Evolutionary conservation across 2,113 vertebrate species (phyloP), one percentile per base, ranked within the genome.

Genomic region (Istiophorus platypterus): DNA sequence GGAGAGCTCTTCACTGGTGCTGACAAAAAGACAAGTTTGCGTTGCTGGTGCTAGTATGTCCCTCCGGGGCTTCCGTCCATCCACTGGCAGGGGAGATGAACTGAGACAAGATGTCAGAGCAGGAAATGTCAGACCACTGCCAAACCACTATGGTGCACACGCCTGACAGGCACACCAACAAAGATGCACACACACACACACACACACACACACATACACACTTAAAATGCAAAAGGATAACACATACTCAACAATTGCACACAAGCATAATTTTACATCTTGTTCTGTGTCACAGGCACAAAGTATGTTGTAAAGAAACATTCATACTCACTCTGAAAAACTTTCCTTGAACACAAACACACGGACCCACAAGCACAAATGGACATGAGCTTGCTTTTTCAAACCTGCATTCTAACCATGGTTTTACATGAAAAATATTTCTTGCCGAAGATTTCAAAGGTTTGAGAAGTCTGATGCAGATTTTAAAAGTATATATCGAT

Each of bases 41-140:
- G 76, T 89, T 7, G 85, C 86, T 89, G 88, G 90, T 93, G 92
- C 87, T 66, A 76, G 81, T 90, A 65, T 93, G 93, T 94, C 92
- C 93, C 93, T 94, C 81, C 88, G 93, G 92, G 93, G 89, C 90
- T 87, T 92, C 90, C 81, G 87, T 94, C 91, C 88, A 76, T 93
- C 91, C 91, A 91, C 77, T 87, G 74, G 91, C 62, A 84, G 72
- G 85, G 91, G 89, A 94, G 89, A 94, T 94, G 93, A 94, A 94
- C 92, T 93, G 89, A 93, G 93, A 93, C 93, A 94, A 92, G 93
- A 94, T 94, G 93, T 93, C 93, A 94, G 93, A 91, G 93, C 89
- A 92, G 89, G 85, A 93, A 92, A 93, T 94, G 93, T 94, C 93
- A 94, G 91, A 85, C 74, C 74, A 86, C 90, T 92, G 92, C 93